A percentile compares a stretch with the other conserved stretches of the same genome.
These are phyloP conservation scores for Penelope pileata DNA, from an alignment of 2,113 vertebrate genomes.

Conservation along the genomic window DNA sequence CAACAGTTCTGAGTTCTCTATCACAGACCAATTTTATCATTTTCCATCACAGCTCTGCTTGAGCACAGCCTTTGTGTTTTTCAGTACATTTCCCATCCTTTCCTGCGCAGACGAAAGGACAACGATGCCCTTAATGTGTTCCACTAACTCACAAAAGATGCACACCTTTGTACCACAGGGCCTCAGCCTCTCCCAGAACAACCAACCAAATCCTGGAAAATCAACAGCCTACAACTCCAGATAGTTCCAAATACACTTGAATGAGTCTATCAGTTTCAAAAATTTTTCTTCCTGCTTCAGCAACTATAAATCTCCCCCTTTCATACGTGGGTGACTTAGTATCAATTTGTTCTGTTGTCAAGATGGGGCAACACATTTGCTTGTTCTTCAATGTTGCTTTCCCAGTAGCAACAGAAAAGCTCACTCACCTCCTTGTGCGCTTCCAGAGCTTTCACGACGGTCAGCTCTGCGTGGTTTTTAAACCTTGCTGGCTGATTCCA, in stretches of 20 bases:
- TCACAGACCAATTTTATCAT: not conserved
- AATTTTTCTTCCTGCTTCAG: not conserved
- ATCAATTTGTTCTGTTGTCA: not conserved
- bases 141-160: not conserved
- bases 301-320: not conserved
- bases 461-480: conserved; percentile 96
- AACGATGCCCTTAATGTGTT: not conserved
- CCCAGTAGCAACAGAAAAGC: not conserved
- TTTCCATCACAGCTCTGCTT: not conserved
- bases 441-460: conserved; percentile 99
- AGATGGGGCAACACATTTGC: not conserved
- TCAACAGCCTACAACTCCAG: not conserved
- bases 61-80: not conserved
- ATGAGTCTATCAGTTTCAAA: not conserved
- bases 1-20: not conserved
- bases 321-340: not conserved
- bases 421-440: conserved; percentile 95
- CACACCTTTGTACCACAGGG: no score
- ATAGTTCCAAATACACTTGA: not conserved
- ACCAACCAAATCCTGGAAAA: not conserved
- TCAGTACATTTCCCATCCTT: not conserved
- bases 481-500: conserved; percentile 95
- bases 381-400: not conserved
- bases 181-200: not conserved
- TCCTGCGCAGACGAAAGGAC: not conserved